Base-by-base conservation (phyloP, 2,888 invertebrate species). In the Orchesella flavescens region DNA sequence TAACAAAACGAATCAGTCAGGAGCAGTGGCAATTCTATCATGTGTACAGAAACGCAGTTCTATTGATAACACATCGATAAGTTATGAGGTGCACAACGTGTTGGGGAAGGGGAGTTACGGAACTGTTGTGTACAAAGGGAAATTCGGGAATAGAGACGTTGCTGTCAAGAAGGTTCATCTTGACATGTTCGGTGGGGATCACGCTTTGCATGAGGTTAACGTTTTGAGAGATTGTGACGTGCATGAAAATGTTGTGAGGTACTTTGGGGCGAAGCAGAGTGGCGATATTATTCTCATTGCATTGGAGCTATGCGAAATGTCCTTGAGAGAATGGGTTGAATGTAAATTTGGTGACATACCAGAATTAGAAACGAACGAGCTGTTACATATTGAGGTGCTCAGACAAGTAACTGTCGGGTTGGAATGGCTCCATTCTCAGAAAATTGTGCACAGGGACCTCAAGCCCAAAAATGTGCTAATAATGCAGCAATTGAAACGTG, bases 361-460 rank as follows among this genome's bases (percentile, higher is more conserved):
- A n/a, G n/a, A n/a, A n/a, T 19, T 1, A 69, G 34, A 34, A 34
- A 34, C 34, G 34, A 34, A 7, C 7, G 34, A 34, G 34, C 7
- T 34, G 34, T 34, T 21, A 21, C 46, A 21, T 46, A 69, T 55
- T 3, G 53, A 53, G 15, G n/a, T 53, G 15, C 10, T 53, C 3
- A 13, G 53, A n/a, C 53, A 53, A n/a, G 10, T n/a, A 13, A 53
- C 53, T 1, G 3, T 10, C 3, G 53, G 53, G 15, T n/a, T 53
- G 75, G 75, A 23, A 12, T 75, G n/a, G 63, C 75, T 17, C 65
- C 75, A 75, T n/a, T 46, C 19, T 4, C 24, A 65, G 10, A n/a
- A 24, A 1, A 55, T 75, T 15, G 17, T 65, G 7, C 75, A 75
- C 53, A 24, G 63, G 24, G 75, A 75, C n/a, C 5, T 75, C 3